These are phyloP conservation scores for Hydractinia echinata DNA, from an alignment of 30 jellyfish, hydroid and myxozoan species.

Conservation along the genomic window DNA sequence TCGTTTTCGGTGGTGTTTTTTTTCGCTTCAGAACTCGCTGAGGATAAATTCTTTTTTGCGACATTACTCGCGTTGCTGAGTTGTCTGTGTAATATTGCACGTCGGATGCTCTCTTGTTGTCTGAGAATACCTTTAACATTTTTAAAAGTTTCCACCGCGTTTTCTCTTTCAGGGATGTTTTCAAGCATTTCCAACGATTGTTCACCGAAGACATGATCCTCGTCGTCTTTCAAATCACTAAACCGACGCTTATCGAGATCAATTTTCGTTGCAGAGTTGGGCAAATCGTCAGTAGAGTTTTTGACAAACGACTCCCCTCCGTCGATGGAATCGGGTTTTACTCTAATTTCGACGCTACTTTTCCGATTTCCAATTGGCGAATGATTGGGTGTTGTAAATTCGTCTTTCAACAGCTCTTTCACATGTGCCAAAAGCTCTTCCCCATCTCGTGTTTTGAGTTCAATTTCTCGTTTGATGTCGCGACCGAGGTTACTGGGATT, in stretches of 20 bases:
- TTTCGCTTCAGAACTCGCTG: background rate
- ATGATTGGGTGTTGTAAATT: slow-evolving; percentile 1
- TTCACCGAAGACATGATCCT: slow-evolving; percentile 26
- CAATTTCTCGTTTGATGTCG: slow-evolving; percentile 19
- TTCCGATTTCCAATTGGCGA: background rate
- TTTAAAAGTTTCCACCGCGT: slow-evolving; percentile 37
- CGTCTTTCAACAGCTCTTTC: background rate
- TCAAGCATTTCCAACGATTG: slow-evolving; percentile 26
- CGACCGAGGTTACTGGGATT: background rate
- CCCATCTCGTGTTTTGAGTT: background rate
- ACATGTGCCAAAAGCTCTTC: background rate
- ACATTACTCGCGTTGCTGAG: background rate
- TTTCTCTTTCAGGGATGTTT: slow-evolving; percentile 37
- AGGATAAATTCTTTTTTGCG: background rate
- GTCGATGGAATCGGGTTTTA: slow-evolving; percentile 36
- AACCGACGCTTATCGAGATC: background rate
- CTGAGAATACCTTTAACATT: slow-evolving; percentile 42
- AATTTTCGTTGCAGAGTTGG: slow-evolving; percentile 17
- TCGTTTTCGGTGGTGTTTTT: slow-evolving; percentile 38
- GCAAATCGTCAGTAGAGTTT: slow-evolving; percentile 55
- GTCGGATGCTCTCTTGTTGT: slow-evolving; percentile 44
- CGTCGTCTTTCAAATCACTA: slow-evolving; percentile 27
- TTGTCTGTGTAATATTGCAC: slow-evolving; percentile 33
- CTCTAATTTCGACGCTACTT: background rate
- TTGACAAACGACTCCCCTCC: slow-evolving; percentile 32